A percentile compares a stretch with the other conserved stretches of the same genome.
Evolutionary conservation across 1,140 invertebrate genomes (phyloP).

Genomic region (Pseudomyrmex sp.): DNA sequence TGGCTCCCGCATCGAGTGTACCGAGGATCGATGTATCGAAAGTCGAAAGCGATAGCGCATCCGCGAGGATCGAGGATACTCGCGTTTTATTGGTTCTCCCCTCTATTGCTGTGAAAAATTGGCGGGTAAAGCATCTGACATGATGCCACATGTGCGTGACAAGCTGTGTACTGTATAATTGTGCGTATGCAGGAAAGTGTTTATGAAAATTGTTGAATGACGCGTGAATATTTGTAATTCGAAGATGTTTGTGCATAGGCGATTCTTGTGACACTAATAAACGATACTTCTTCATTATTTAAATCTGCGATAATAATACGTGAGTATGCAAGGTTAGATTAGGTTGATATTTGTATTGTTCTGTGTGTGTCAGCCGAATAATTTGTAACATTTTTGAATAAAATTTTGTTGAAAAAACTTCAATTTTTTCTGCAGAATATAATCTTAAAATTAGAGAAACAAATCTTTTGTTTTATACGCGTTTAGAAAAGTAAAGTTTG

Average conservation of each 20-base stretch:
- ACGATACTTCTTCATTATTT: background rate
- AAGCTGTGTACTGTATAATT: background rate
- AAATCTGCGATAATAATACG: background rate
- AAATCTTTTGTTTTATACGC: background rate
- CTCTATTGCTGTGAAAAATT: conserved; percentile 24
- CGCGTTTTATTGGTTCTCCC: background rate
- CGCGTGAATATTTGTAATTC: background rate
- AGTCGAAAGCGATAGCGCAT: background rate
- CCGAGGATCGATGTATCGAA: conserved; percentile 9
- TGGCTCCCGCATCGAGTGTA: background rate
- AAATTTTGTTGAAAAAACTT: background rate
- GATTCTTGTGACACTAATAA: conserved; percentile 4
- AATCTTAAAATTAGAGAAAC: background rate
- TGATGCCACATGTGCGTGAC: background rate
- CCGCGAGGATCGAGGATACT: conserved; percentile 7
- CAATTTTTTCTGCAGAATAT: background rate
- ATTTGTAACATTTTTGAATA: conserved; percentile 12
- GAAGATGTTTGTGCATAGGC: background rate
- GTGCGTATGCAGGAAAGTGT: background rate
- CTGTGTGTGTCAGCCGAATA: background rate
- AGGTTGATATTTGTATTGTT: background rate
- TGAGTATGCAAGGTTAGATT: conserved; percentile 20
- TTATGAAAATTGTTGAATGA: background rate
- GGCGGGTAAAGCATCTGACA: conserved; percentile 24
- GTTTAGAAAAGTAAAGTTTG: no score